These are phyloP conservation scores for Brachyalestes nurse DNA, from an alignment of 2,797 vertebrate genomes.

Conservation along the genomic window DNA sequence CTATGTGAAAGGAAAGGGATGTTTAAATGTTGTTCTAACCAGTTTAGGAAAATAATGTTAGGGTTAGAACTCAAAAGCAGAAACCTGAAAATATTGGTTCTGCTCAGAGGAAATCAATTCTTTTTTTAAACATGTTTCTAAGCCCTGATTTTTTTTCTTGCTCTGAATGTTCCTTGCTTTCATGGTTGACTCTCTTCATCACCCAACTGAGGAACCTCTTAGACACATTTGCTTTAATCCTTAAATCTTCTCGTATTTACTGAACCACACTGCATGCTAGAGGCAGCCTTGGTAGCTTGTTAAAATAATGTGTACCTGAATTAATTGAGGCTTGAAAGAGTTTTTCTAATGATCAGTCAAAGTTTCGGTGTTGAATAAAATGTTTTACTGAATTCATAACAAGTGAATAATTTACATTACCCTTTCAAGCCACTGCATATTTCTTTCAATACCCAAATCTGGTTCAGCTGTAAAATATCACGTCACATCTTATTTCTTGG, in stretches of 20 bases:
- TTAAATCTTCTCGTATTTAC: not conserved
- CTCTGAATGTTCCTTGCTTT: slow-evolving; percentile 2
- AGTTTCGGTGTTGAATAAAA: not conserved
- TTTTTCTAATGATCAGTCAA: not conserved
- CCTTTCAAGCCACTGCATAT: too few species aligned
- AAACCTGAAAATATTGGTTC: too few species aligned
- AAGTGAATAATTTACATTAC: too few species aligned
- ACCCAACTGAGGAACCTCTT: not conserved
- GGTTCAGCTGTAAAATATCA: not conserved
- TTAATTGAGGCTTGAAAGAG: not conserved
- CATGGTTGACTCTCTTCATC: not conserved
- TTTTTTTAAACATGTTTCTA: too few species aligned
- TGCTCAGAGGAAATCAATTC: too few species aligned
- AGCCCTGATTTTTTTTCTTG: not conserved
- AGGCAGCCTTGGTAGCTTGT: not conserved
- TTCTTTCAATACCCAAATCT: too few species aligned
- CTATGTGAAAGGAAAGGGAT: too few species aligned
- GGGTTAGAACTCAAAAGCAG: too few species aligned
- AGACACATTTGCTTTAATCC: not conserved
- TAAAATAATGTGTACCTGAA: not conserved
- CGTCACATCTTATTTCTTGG: not conserved
- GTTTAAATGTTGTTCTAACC: too few species aligned
- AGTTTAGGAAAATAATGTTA: too few species aligned
- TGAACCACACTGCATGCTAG: not conserved
- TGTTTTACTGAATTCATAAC: not conserved